A percentile compares a stretch with the other conserved stretches of the same genome.
Conservation (phyloP, 2,113 vertebrate genomes). For the Choloepus hoffmanni region DNA sequence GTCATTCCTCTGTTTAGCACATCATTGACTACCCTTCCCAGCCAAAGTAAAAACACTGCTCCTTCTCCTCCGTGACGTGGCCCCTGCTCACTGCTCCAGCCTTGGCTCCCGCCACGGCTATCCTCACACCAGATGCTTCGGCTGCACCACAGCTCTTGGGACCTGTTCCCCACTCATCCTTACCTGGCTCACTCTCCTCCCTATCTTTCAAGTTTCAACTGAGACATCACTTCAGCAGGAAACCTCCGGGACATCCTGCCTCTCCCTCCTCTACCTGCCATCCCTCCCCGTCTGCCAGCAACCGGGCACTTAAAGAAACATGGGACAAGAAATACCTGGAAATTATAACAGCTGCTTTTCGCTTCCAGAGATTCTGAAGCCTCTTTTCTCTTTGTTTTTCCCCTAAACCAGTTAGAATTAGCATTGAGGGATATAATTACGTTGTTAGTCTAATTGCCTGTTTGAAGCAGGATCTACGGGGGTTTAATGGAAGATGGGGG, state of each 20-base stretch:
- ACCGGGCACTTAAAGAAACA: not conserved
- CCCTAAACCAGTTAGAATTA: constrained; percentile 88
- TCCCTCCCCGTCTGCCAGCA: not conserved
- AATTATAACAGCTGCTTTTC: constrained; percentile 62
- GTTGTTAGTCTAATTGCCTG: constrained; percentile 91
- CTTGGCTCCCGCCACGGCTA: fast-evolving
- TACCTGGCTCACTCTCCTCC: not conserved
- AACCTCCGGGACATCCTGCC: fast-evolving
- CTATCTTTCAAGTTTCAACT: not conserved
- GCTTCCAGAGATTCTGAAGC: constrained; percentile 82
- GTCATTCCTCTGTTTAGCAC: not conserved
- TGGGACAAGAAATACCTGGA: constrained; percentile 80
- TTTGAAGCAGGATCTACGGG: constrained; percentile 89
- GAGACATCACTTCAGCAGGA: not conserved
- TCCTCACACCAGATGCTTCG: fast-evolving
- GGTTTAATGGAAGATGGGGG: constrained; percentile 87
- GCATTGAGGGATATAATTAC: constrained; percentile 90
- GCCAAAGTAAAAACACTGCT: not conserved
- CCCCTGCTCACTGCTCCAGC: not conserved
- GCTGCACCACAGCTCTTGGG: not conserved
- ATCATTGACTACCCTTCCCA: not conserved
- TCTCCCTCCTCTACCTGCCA: not conserved
- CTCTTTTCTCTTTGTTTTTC: constrained; percentile 87
- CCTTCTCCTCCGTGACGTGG: fast-evolving
- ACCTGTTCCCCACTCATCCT: not conserved